Evolutionary conservation across 2,113 vertebrate species (phyloP).

Genomic region (Istiophorus platypterus): DNA sequence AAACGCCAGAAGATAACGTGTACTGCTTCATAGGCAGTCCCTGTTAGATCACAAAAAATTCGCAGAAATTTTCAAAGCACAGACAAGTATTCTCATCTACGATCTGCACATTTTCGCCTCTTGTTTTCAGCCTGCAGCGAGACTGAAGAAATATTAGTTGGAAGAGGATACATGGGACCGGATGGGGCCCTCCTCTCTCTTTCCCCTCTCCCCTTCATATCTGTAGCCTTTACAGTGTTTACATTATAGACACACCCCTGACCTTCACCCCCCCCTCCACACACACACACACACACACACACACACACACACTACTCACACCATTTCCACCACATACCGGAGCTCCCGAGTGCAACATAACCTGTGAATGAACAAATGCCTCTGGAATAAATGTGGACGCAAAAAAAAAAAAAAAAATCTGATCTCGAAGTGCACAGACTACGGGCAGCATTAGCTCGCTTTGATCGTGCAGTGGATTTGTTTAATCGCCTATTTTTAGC

Average conservation of each 20-base stretch:
- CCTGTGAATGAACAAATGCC: slow-evolving; percentile 2
- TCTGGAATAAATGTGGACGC: not conserved
- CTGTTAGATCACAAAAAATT: not conserved
- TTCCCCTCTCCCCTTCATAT: slow-evolving; percentile 61
- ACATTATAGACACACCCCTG: slow-evolving; percentile 76
- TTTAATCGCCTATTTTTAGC: slow-evolving; percentile 36
- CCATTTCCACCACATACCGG: slow-evolving; percentile 34
- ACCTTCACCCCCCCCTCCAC: slow-evolving; percentile 69
- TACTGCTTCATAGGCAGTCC: not conserved
- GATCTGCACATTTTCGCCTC: not conserved
- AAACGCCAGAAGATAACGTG: not conserved
- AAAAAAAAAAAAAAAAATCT: no score
- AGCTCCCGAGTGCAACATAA: slow-evolving; percentile 15
- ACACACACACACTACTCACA: slow-evolving; percentile 39
- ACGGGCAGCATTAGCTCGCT: not conserved
- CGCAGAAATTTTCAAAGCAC: not conserved
- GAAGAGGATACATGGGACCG: slow-evolving; percentile 58
- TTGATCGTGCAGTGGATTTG: not conserved
- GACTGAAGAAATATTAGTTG: slow-evolving; percentile 29
- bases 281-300: slow-evolving; percentile 31
- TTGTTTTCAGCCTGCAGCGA: slow-evolving; percentile 47
- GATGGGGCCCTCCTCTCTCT: slow-evolving; percentile 60
- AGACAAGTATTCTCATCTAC: not conserved
- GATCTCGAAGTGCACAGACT: not conserved
- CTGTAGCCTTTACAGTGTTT: slow-evolving; percentile 71